These are phyloP conservation scores for Heliconius aoede DNA, from an alignment of 2,888 invertebrate species.

Conservation along the genomic window DNA sequence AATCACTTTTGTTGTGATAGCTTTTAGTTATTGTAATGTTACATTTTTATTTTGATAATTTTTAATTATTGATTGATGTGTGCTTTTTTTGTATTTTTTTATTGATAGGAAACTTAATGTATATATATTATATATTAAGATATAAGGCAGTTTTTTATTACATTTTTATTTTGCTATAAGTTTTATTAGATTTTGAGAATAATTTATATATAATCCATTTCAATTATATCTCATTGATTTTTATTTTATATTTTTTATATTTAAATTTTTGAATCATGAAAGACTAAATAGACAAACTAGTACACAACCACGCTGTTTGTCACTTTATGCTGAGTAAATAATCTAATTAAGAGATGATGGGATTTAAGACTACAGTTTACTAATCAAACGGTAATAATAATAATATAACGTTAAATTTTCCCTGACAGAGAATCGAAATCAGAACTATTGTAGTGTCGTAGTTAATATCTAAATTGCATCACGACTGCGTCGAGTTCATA, in stretches of 20 bases:
- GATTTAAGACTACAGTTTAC: not conserved
- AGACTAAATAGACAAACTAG: not conserved
- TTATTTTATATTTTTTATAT: no score
- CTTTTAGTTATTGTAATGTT: constrained; percentile 13
- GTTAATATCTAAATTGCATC: not conserved
- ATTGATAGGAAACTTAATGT: no score
- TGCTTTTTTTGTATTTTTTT: not conserved
- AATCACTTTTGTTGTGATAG: constrained; percentile 17
- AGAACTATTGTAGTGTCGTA: not conserved
- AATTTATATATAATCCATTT: no score
- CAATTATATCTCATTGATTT: no score
- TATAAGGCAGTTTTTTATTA: no score
- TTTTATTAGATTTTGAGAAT: no score
- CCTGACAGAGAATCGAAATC: not conserved
- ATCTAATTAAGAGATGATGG: not conserved
- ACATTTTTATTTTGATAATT: constrained; percentile 3
- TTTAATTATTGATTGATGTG: not conserved
- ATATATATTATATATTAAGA: no score
- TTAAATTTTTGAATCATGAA: no score
- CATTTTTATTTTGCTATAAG: no score
- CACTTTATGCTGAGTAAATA: not conserved
- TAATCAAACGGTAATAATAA: not conserved
- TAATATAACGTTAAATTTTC: not conserved
- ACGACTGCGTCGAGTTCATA: not conserved
- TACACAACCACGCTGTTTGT: not conserved